phyloP scores from a whole-genome alignment of 2,797 vertebrate genomes.

The Sylvia borin region DNA sequence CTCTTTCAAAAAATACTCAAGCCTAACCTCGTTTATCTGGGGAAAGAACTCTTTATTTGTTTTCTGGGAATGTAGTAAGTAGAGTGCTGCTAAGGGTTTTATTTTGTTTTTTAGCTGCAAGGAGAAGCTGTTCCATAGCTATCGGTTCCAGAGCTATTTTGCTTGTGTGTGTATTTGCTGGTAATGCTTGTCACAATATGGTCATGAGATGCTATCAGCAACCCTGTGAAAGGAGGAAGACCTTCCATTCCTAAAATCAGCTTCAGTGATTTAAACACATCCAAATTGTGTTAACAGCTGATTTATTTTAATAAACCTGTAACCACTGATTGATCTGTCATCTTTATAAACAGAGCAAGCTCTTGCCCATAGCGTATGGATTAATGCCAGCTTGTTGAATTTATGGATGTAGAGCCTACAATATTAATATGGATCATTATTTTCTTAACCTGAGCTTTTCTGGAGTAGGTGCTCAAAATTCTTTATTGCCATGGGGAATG shows the following conservation, averaged over 20 bases:
- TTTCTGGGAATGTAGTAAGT: not conserved
- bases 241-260: not conserved
- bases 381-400: not conserved
- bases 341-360: not conserved
- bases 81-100: not conserved
- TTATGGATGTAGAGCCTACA: not conserved
- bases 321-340: not conserved
- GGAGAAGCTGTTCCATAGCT: not conserved
- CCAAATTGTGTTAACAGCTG: not conserved
- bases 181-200: not conserved
- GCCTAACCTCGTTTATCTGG: not conserved
- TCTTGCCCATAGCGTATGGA: not conserved
- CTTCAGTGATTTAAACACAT: not conserved
- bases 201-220: not conserved
- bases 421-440: not conserved
- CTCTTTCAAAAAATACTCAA: not conserved
- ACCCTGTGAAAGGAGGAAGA: not conserved
- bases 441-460: not conserved
- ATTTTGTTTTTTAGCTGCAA: not conserved
- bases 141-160: not conserved
- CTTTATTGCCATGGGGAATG: accelerated
- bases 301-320: not conserved
- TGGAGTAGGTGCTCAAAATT: not conserved
- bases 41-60: not conserved
- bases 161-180: not conserved